Evolutionary conservation across 2,113 vertebrate species (phyloP).

Genomic region (Phocoena sinus): DNA sequence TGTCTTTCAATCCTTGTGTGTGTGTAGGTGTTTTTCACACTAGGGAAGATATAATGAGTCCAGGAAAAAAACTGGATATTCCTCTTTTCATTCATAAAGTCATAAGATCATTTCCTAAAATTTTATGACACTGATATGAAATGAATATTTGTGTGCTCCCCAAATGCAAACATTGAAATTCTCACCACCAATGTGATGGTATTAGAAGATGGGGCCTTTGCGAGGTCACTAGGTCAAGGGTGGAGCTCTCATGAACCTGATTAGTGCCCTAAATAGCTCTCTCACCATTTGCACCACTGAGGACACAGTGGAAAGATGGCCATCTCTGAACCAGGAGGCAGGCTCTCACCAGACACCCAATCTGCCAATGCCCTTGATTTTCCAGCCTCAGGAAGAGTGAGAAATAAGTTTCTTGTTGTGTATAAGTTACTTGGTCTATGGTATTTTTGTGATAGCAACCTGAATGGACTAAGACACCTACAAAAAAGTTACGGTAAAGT

Average conservation of each 20-base stretch:
- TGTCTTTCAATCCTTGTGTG: not conserved
- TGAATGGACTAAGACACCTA: not conserved
- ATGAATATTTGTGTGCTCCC: not conserved
- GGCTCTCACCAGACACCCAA: not conserved
- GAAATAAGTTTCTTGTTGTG: not conserved
- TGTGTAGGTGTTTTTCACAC: not conserved
- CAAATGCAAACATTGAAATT: not conserved
- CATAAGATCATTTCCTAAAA: not conserved
- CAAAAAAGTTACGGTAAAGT: not conserved
- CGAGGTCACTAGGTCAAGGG: not conserved
- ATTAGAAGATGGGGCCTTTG: not conserved
- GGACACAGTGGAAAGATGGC: not conserved
- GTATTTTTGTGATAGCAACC: not conserved
- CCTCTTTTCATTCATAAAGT: not conserved
- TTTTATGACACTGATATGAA: not conserved
- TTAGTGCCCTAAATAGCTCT: no score
- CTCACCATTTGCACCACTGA: no score
- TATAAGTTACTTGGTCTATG: not conserved
- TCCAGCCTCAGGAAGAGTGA: not conserved
- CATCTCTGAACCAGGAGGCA: not conserved
- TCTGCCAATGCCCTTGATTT: not conserved
- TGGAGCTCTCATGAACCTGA: not conserved
- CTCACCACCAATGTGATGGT: not conserved
- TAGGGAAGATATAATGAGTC: not conserved
- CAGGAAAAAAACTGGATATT: not conserved